Base-by-base conservation (phyloP, 2,888 invertebrate genomes). In the Pseudoips prasinana region DNA sequence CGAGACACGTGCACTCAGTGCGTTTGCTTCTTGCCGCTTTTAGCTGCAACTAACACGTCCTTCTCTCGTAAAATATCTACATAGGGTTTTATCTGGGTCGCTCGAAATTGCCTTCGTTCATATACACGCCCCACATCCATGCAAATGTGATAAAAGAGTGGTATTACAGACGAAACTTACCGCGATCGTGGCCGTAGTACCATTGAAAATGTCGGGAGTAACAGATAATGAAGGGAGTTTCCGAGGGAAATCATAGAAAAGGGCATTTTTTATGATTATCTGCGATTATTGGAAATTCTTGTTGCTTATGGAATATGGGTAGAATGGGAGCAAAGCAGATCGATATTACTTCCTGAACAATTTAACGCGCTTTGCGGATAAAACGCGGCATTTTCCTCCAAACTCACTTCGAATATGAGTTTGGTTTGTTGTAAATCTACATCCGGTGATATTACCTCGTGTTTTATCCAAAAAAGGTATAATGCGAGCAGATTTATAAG, bases 1-100 rank as follows among this genome's bases (percentile, higher is more conserved):
- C 10, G 45, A 34, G 43, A 25, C 50, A 38, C 46, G 49, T 46
- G 56, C 59, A 53, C 61, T 63, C 49, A 38, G 38, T 52, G 39
- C 47, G 46, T 39, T n/a, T 38, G 39, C 49, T 46, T 33, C 35
- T 45, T 42, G 33, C 38, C 45, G 47, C 34, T 33, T 36, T 31
- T 29, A 47, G 38, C 46, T 39, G 40, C 51, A 24, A 29, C 52
- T 44, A 56, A 54, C 58, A 49, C 56, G 43, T 46, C 48, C 37
- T 30, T 30, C 35, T 17, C 24, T 50, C 43, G 31, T 40, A 22
- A 44, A 25, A 44, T 35, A 27, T 39, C 37, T 39, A 33, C 29
- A 31, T 24, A 25, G 23, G 25, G 42, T 24, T 22, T 10, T 29
- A 32, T 49, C 9, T 33, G 8, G 23, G 30, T 18, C 7, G 11